phyloP scores from a whole-genome alignment of 2,113 vertebrate species.

The Chiloscyllium plagiosum region DNA sequence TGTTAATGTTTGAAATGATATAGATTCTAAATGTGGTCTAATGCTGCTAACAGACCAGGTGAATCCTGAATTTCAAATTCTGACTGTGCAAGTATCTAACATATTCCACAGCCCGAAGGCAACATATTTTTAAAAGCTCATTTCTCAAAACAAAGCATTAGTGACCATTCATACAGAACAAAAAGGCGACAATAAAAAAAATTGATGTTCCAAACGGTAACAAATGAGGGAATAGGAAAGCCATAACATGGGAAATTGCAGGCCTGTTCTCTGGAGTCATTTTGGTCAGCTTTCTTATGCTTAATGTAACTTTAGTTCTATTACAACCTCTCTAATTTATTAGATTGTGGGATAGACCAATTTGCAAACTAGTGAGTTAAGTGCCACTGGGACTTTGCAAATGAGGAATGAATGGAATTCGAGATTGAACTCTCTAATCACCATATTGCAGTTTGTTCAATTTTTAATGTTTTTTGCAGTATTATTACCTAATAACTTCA shows the following conservation, averaged over 20 bases:
- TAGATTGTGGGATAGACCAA: conserved; percentile 54
- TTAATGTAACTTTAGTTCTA: conserved; percentile 64
- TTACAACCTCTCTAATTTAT: conserved; percentile 50
- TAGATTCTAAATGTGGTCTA: background rate
- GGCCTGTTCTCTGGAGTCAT: conserved; percentile 53
- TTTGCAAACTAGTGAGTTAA: conserved; percentile 53
- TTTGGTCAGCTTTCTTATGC: conserved; percentile 62
- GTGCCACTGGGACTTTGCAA: conserved; percentile 53
- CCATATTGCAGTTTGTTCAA: background rate
- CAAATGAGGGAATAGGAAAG: conserved; percentile 60
- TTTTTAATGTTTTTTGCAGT: conserved; percentile 27
- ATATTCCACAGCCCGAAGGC: conserved; percentile 57
- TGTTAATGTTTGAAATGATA: background rate
- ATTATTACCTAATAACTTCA: conserved; percentile 24
- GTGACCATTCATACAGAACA: conserved; percentile 54
- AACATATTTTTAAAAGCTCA: conserved; percentile 65
- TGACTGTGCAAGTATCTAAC: conserved; percentile 34
- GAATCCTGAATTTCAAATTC: conserved; percentile 4
- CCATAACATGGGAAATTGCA: conserved; percentile 56
- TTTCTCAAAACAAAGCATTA: conserved; percentile 62
- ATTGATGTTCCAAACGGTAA: conserved; percentile 61
- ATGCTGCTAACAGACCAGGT: background rate
- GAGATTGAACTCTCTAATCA: conserved; percentile 15
- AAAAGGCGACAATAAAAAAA: conserved; percentile 59
- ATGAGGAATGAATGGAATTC: conserved; percentile 45